Evolutionary conservation across 2,113 vertebrate species (phyloP), one percentile per base, ranked within the genome.

Genomic region (Corythornis vintsioides): DNA sequence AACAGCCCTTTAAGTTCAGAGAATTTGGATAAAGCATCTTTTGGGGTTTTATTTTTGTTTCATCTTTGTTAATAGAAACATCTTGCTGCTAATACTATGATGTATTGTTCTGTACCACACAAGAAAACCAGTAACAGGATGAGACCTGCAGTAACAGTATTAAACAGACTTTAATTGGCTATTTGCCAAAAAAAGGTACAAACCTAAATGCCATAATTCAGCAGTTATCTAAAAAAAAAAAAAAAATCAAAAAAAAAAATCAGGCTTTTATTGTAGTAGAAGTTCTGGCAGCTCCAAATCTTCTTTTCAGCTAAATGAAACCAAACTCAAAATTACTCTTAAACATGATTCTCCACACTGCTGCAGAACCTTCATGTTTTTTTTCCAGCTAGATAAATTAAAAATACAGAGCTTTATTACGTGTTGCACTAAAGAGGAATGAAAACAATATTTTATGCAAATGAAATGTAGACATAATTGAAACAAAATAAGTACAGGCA

Each of bases 401-500:
- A 90, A 86, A 92, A 66, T 61, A 92, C 56, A 89, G 79, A 85
- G 64, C 60, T 86, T 82, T 88, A 79, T 85, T 89, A 83, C 83
- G 78, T 82, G 59, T 57, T 91, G 82, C 1, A 0, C 67, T 88
- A 80, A 95, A 91, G 85, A 88, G 79, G 92, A 95, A 95, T 86
- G 90, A 83, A 92, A 92, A 74, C 72, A 89, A 86, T 89, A 87
- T 88, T 94, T 94, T 93, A 94, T 95, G 92, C 85, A 96, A 94
- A 94, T 95, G 76, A 63, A 93, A 50, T 90, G 79, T 83, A 92
- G 94, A 86, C 94, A 91, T 95, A 92, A 91, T 93, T 94, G 94
- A 91, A 95, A 78, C 17, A 70, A 71, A 94, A 83, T 93, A 93
- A 86, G 72, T 73, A 31, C 67, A 83, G 61, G n/a, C 85, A 92